Evolutionary conservation across 2,888 invertebrate genomes (phyloP), one percentile per base, ranked within the genome.

Genomic region (Spodoptera littoralis): DNA sequence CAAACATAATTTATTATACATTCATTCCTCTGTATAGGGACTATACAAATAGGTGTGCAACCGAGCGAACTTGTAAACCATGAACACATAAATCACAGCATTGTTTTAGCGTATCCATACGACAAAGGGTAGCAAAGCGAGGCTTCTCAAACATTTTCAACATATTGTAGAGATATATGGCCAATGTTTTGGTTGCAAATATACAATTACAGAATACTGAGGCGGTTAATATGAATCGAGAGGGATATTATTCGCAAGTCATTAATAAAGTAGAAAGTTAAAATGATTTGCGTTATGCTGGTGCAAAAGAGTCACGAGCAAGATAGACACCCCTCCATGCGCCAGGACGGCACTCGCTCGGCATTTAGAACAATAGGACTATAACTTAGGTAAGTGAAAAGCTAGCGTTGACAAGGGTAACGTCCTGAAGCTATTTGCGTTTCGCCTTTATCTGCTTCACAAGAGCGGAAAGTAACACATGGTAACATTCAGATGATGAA

Each of bases 321-420:
- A 79, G 76, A 81, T 68, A 77, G 62, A 70, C 71, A 71, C 61
- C 43, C 56, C 45, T 47, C 72, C 66, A 63, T 65, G 63, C 61
- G 65, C 56, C 67, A 64, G 53, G 79, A 78, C 79, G 79, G 72
- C 58, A 72, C 76, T 76, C 71, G 69, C 70, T 68, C 73, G 84
- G 82, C 84, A 85, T 84, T 84, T 81, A 75, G 84, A 88, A 90
- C 89, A 90, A 90, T 90, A 87, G 89, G 71, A 77, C 82, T 81
- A 87, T 90, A 90, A 90, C 85, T 90, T 87, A 86, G 83, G 87
- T 83, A 84, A 85, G 87, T 88, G 89, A 89, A 90, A 90, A 88
- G 88, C 89, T 88, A 84, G 80, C 87, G 85, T 85, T 90, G 90
- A 90, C 89, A 89, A 84, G 90, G 89, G 88, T 90, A 89, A 90